Evolutionary conservation across 2,113 vertebrate species (phyloP).

Genomic region (Phalacrocorax brasilianus): DNA sequence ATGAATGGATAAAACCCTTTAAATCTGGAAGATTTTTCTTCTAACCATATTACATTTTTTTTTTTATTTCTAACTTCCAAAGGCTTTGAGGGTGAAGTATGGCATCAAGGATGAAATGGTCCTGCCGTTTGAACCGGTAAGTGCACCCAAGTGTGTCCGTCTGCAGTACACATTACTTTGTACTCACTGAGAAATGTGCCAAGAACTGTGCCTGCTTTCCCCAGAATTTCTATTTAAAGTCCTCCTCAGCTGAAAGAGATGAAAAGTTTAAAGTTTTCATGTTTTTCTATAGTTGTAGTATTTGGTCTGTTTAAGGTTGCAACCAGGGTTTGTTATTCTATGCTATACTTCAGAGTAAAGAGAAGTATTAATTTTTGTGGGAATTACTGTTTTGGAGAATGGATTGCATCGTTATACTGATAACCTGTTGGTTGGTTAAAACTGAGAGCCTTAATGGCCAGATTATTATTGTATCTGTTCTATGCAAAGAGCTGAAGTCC

Average conservation of each 20-base stretch:
- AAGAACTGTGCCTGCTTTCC: background rate
- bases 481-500: background rate
- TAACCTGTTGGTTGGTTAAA: background rate
- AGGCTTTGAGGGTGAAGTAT: constrained; percentile 92
- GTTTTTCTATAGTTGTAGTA: background rate
- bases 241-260: background rate
- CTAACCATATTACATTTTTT: background rate
- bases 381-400: background rate
- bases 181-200: background rate
- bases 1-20: background rate
- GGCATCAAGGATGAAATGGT: constrained; percentile 96
- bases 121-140: constrained; percentile 93
- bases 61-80: background rate
- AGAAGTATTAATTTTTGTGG: background rate
- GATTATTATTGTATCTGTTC: background rate
- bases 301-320: background rate
- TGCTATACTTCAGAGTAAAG: background rate
- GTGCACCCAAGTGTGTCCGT: background rate
- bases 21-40: background rate
- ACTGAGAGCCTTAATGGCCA: background rate
- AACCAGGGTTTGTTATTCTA: background rate
- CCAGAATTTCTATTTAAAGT: background rate
- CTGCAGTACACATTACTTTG: background rate
- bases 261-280: background rate
- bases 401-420: background rate